Evolutionary conservation across 2,797 vertebrate species (phyloP), one percentile per base, ranked within the genome.

Genomic region (Poecilia wingei): DNA sequence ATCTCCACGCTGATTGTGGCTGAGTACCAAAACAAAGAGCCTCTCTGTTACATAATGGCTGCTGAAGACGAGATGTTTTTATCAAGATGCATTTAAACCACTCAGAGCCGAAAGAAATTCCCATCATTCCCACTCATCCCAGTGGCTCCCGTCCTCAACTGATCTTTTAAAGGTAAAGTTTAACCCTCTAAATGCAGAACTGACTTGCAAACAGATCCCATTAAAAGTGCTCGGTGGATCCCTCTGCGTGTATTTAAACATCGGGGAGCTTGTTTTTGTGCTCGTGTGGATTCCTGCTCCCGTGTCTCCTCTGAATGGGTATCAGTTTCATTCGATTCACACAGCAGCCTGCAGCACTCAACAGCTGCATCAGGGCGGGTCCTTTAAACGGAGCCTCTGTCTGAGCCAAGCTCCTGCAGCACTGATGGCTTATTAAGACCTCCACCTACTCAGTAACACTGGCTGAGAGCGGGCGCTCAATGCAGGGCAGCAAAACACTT

Each of bases 331-430:
- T 84, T 77, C 72, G 74, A 71, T 45, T 75, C 72, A 41, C 72
- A 75, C 64, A 41, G 79, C 79, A 81, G 86, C 74, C 81, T 81
- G 75, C 74, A 81, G 88, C 71, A 79, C 80, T 80, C 75, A 86
- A 69, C 95, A 96, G 94, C 94, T 95, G 95, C 87, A 76, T 86
- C 86, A 74, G 93, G 94, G 95, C 74, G 93, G 90, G 55, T 79
- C 86, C 76, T n/a, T 20, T 78, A 79, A 86, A 77, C 77, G 4
- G 8, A 64, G 73, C 79, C 59, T 68, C 64, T 2, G 77, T 76
- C 81, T 1, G 77, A 86, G 85, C 86, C 90, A 81, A 91, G 68
- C 72, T 76, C 83, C 79, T 33, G 75, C 82, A 80, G 59, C 72
- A 8, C 74, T 51, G 51, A 76, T 22, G 86, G 71, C 77, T 78